Evolutionary conservation across 2,888 invertebrate species (phyloP), one percentile per base, ranked within the genome.

Genomic region (Mythimna albipuncta): DNA sequence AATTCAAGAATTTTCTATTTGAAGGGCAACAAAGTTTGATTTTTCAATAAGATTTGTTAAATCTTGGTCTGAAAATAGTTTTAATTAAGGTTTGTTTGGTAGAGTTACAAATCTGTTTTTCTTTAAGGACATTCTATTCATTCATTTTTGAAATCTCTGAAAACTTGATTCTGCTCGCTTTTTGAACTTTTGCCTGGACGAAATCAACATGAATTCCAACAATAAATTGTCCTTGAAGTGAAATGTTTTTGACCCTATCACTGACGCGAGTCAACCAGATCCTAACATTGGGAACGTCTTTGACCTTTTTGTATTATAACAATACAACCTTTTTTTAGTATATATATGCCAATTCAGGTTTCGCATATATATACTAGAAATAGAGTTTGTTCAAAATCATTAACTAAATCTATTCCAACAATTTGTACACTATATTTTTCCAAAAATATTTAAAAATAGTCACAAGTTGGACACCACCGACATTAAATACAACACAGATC

Each of bases 1-100:
- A 70, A 59, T 66, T 69, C 10, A 6, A 54, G 10, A 35, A 54
- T 47, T 52, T 70, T 21, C 21, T 32, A 64, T 67, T 64, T 32
- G 6, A 41, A 61, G 5, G 35, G 26, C 35, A 9, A 35, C 11
- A 41, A 21, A 50, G 16, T 61, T 55, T 10, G 4, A 44, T 32
- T 32, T 71, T 61, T 50, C 55, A 50, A 52, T 61, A 61, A 41
- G 11, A 13, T 55, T 59, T 13, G 10, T 61, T 50, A 70, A 35
- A 70, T 50, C 11, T 32, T 38, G 16, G 32, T 54, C 6, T 70
- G 6, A 35, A 47, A 52, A 38, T 64, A 70, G 58, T 64, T 68
- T 47, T 16, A 5, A 59, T 58, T 64, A 38, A 9, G 10, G 44
- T 3, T 52, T n/a, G 26, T 38, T 19, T 35, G 6, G 13, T 44